These are phyloP conservation scores for Drosophila atripex DNA, from an alignment of 2,888 invertebrate genomes.

Conservation along the genomic window DNA sequence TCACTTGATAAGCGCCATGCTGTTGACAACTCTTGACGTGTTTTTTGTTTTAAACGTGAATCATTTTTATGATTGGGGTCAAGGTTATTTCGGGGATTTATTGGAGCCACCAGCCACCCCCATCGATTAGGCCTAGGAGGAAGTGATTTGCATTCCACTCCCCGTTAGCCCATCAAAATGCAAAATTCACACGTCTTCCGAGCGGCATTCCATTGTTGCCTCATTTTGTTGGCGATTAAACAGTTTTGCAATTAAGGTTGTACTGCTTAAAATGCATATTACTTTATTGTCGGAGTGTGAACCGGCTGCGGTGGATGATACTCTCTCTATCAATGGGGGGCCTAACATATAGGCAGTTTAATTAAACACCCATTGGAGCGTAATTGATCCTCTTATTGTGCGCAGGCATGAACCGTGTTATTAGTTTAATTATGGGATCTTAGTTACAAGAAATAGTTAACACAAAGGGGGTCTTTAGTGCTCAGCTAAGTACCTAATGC, in stretches of 20 bases:
- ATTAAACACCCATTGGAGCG: constrained; percentile 22
- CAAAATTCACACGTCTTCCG: constrained; percentile 40
- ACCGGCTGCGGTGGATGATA: constrained; percentile 4
- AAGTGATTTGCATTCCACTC: constrained; percentile 18
- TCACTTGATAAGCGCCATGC: constrained; percentile 33
- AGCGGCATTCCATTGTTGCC: constrained; percentile 13
- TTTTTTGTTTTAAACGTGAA: constrained; percentile 11
- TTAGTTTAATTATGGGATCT: constrained; percentile 23
- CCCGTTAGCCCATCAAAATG: constrained; percentile 2
- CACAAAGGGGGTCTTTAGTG: not conserved
- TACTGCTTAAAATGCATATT: constrained; percentile 41
- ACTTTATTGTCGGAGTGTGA: constrained; percentile 44
- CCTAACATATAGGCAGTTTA: constrained; percentile 34
- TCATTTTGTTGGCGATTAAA: constrained; percentile 16
- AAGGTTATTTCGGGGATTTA: constrained; percentile 28
- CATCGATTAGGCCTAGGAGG: constrained; percentile 6
- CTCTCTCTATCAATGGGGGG: not conserved
- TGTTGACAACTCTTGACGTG: constrained; percentile 23
- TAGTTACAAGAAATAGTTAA: constrained; percentile 3
- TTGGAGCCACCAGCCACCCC: not conserved
- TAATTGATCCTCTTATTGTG: constrained; percentile 42
- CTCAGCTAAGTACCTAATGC: not conserved
- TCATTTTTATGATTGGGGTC: constrained; percentile 23
- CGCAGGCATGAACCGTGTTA: constrained; percentile 24
- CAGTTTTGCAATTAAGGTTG: constrained; percentile 48